These are phyloP conservation scores for Alouatta caraya DNA, from an alignment of 2,797 vertebrate species.

Conservation along the genomic window DNA sequence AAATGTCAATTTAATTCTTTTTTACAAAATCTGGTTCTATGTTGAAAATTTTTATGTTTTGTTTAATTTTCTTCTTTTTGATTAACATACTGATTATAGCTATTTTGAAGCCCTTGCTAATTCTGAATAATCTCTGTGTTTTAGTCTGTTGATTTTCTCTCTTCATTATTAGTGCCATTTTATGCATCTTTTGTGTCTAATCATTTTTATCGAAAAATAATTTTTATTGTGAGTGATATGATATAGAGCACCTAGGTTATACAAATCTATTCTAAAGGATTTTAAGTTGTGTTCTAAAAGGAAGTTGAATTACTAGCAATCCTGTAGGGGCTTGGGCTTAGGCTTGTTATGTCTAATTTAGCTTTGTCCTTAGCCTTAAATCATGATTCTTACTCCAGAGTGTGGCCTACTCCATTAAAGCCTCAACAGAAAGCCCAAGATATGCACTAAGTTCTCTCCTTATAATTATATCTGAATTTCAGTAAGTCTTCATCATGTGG, in stretches of 20 bases:
- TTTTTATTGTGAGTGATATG: neutral
- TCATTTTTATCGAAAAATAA: neutral
- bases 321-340: neutral
- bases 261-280: neutral
- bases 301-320: neutral
- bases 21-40: neutral
- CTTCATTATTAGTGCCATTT: neutral
- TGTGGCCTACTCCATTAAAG: neutral
- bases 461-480: neutral
- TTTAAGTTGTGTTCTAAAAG: neutral
- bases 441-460: neutral
- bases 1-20: neutral
- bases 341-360: neutral
- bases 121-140: neutral
- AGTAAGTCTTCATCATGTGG: neutral
- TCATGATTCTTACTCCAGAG: neutral
- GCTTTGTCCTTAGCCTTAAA: neutral
- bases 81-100: neutral
- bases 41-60: neutral
- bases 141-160: neutral
- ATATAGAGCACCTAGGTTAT: neutral
- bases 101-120: neutral
- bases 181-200: neutral
- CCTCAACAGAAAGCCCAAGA: neutral
- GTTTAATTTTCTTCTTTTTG: neutral